Evolutionary conservation across 2,797 vertebrate species (phyloP), one percentile per base, ranked within the genome.

Genomic region (Trichosurus vulpecula): DNA sequence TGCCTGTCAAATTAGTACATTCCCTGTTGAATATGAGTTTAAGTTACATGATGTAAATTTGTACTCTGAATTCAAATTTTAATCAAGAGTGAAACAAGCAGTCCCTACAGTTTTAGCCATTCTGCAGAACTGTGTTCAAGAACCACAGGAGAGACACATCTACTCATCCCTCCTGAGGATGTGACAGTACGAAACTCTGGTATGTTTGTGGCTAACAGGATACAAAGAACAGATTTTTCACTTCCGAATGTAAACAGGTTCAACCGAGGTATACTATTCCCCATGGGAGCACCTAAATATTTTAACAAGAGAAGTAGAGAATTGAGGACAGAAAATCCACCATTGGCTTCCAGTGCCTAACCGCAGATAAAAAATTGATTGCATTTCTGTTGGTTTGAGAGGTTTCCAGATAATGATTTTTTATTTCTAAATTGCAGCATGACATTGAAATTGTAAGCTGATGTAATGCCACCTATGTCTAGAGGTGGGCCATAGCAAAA

Each of bases 241-340:
- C 96, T 98, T 98, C 97, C 96, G 94, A 94, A 97, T 96, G 96
- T 98, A 98, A 98, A 98, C 97, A 98, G 97, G 92, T 97, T 97
- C 97, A 97, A 91, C 97, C 96, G 96, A 97, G 81, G 91, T 96
- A 95, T 96, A 97, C 94, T 93, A 92, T 96, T 97, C 98, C 96
- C 94, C 97, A 29, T 12, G 93, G 91, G 96, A 97, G 52, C 56
- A 66, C 97, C 95, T 98, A 97, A 97, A 98, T 98, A 97, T 98
- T 98, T 98, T 97, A 98, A 97, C 95, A 97, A 96, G 95, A 97
- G 3, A 94, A 89, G 74, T 27, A 52, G 47, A 97, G 92, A 94
- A 97, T 10, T 56, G 91, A 97, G 93, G 94, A 96, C 95, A 96
- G 93, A 98, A 98, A 98, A 97, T 97, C 94, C 94, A 95, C 95